Conservation (phyloP, 1,140 invertebrate species). For the Trichonephila clavipes region DNA sequence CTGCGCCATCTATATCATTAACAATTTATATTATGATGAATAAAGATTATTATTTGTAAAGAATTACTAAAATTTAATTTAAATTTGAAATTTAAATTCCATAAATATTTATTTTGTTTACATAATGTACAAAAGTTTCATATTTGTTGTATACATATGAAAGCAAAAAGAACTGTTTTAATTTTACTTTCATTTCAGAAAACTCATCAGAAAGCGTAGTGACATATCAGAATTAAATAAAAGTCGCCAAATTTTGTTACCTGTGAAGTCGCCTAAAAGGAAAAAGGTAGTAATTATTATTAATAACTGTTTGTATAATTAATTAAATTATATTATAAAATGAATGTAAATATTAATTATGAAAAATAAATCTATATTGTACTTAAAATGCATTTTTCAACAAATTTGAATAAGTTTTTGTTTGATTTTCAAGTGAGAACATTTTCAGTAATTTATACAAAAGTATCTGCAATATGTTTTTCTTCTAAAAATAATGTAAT, state of each 20-base stretch:
- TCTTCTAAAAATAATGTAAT: too few relatives aligned
- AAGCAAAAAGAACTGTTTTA: not conserved
- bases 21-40: too few relatives aligned
- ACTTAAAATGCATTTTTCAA: too few relatives aligned
- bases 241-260: conserved; percentile 35
- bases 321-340: not conserved
- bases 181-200: conserved; percentile 6
- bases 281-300: conserved; percentile 49
- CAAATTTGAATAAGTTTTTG: too few relatives aligned
- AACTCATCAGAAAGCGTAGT: conserved; percentile 13
- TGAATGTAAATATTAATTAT: too few relatives aligned
- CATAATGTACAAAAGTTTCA: not conserved
- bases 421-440: too few relatives aligned
- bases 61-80: too few relatives aligned
- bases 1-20: too few relatives aligned
- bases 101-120: not conserved
- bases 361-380: too few relatives aligned
- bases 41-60: too few relatives aligned
- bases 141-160: not conserved
- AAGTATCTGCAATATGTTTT: too few relatives aligned
- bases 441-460: too few relatives aligned
- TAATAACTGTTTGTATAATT: not conserved
- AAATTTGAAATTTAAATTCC: not conserved
- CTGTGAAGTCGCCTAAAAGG: conserved; percentile 28
- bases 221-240: conserved; percentile 37